Evolutionary conservation across 2,797 vertebrate species (phyloP), one percentile per base, ranked within the genome.

Genomic region (Meriones psammophilus): DNA sequence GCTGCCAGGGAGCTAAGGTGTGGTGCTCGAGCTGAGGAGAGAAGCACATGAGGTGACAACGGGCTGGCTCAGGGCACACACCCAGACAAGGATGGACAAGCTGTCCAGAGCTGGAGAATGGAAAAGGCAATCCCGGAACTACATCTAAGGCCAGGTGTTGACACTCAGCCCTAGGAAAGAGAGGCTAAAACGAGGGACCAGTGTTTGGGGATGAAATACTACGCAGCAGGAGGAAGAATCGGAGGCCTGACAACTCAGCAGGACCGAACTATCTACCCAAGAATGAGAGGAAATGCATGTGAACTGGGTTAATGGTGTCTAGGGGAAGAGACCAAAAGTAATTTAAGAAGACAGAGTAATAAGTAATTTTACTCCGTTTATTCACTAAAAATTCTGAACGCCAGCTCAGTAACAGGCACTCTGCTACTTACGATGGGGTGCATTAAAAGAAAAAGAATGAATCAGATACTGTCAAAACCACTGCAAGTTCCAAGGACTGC

Each of bases 391-490:
- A 12, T 3, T 77, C 13, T 36, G 12, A 90, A 79, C 79, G 62
- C 20, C 39, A 87, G 30, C 24, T 91, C 39, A 39, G n/a, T 36
- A 87, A 54, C 22, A 94, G 86, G 36, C 8, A 54, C 39, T n/a
- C 74, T 58, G 54, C 71, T 84, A 87, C 24, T 83, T 73, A 60
- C 46, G 86, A 89, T 22, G 58, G 33, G 13, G 22, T 46, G 69
- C 78, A 85, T 58, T 81, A 58, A 76, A 88, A 92, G 8, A 68
- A n/a, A 77, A 33, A 36, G 36, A 3, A 9, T 91, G 50, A 91
- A 81, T 42, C 73, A 68, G 28, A 36, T 60, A 68, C 30, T 80
- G 50, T 68, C 17, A 64, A 94, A 96, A 93, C 22, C 36, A 62
- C 68, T 58, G n/a, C 56, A 68, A 89, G 39, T 81, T 81, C 46